Evolutionary conservation across 2,888 invertebrate genomes (phyloP), one percentile per base, ranked within the genome.

Genomic region (Trypoxylon attenuatum): DNA sequence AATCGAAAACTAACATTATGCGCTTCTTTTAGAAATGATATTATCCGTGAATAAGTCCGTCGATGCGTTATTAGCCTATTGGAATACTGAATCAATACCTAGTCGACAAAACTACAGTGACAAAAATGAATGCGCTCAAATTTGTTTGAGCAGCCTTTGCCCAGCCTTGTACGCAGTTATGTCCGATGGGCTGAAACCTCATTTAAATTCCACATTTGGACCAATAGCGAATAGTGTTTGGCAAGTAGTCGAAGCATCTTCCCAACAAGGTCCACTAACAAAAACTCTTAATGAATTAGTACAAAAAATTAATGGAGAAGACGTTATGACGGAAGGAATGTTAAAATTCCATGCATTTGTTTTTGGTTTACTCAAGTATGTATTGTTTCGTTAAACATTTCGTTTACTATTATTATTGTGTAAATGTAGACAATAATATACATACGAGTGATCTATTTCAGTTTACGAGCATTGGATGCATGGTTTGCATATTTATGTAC

Each of bases 271-370:
- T 89, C 94, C 94, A 8, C 91, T 95, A 65, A 94, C 95, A 5
- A 92, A 94, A 85, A 93, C 94, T 2, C 88, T 96, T 13, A 93
- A 95, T 82, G 95, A 96, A 81, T 88, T 96, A 73, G 95, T 96
- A 18, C 89, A 94, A 84, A 91, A 93, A 80, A 92, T 96, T 78
- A 95, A 95, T 85, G 92, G 92, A 67, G 94, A 95, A 86, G 93
- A 94, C 82, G 92, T 93, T 43, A 91, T 96, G 22, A 92, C 93
- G 8, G 95, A 96, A 87, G 94, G 94, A 74, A 90, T 94, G 81
- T 91, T 95, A 78, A 96, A 95, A 85, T 96, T 96, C 85, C 95
- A 96, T 85, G 95, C 96, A 52, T 96, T 96, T 85, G 92, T 96
- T 70, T 92, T 96, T 83, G 96, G 96, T 42, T 89, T 96, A 63